Conservation (phyloP, 2,113 vertebrate genomes). For the Baryphthengus martii region DNA sequence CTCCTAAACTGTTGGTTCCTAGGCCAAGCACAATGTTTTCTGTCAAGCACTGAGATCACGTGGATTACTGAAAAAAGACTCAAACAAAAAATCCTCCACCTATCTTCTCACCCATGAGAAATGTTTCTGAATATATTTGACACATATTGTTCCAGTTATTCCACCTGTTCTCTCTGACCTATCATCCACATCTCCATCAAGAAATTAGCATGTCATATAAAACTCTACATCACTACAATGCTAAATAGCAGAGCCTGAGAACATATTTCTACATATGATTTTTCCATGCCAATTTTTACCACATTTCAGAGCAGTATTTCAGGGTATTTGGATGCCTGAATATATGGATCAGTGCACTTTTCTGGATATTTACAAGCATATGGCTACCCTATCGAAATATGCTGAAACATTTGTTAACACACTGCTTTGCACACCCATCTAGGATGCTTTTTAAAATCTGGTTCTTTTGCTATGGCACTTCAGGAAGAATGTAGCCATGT, state of each 20-base stretch:
- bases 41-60: neutral
- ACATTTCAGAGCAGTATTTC: slow-evolving; percentile 23
- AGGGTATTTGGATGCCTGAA: neutral
- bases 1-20: neutral
- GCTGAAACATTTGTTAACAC: slow-evolving; percentile 16
- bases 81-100: neutral
- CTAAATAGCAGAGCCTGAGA: neutral
- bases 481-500: slow-evolving; percentile 43
- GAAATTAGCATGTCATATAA: neutral
- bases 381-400: neutral
- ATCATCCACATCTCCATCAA: neutral
- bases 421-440: neutral
- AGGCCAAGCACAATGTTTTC: neutral
- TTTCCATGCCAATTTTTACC: slow-evolving; percentile 30
- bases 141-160: neutral
- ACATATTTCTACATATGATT: neutral
- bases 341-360: neutral
- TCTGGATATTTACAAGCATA: neutral
- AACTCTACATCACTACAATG: neutral
- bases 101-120: neutral
- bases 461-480: slow-evolving; percentile 26
- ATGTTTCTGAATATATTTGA: neutral
- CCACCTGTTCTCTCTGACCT: neutral
- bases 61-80: neutral
- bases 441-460: neutral